Conservation (phyloP, 2,888 invertebrate species). For the Coenonympha glycerion region DNA sequence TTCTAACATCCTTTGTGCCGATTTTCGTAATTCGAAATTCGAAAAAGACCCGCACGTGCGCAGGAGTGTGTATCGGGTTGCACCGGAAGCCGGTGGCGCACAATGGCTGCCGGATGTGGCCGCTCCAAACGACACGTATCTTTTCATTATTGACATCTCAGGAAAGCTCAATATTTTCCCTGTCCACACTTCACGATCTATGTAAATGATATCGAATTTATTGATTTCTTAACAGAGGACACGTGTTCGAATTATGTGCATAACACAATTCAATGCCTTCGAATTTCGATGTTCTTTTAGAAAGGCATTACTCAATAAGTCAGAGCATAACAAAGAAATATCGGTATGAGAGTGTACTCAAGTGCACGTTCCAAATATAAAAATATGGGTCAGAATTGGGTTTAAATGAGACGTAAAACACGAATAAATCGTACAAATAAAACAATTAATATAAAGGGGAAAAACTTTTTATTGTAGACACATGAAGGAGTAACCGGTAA, state of each 20-base stretch:
- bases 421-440: too few species aligned
- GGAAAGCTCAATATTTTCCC: slow-evolving; percentile 70
- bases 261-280: neutral
- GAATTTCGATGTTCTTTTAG: neutral
- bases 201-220: slow-evolving; percentile 43
- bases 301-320: neutral
- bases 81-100: slow-evolving; percentile 71
- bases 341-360: neutral
- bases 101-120: slow-evolving; percentile 74
- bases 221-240: slow-evolving; percentile 28
- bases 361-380: neutral
- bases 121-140: slow-evolving; percentile 73
- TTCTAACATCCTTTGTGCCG: slow-evolving; percentile 46
- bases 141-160: slow-evolving; percentile 73
- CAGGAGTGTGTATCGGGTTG: slow-evolving; percentile 75
- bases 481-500: too few species aligned
- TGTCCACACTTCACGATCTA: slow-evolving; percentile 55
- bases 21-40: slow-evolving; percentile 59
- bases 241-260: slow-evolving; percentile 17
- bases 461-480: too few species aligned
- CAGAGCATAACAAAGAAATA: neutral
- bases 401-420: too few species aligned
- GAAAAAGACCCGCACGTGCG: slow-evolving; percentile 75
- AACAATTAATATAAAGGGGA: too few species aligned
- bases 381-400: neutral